Evolutionary conservation across 2,888 invertebrate genomes (phyloP).

Genomic region (Torymus aiolomorphi): DNA sequence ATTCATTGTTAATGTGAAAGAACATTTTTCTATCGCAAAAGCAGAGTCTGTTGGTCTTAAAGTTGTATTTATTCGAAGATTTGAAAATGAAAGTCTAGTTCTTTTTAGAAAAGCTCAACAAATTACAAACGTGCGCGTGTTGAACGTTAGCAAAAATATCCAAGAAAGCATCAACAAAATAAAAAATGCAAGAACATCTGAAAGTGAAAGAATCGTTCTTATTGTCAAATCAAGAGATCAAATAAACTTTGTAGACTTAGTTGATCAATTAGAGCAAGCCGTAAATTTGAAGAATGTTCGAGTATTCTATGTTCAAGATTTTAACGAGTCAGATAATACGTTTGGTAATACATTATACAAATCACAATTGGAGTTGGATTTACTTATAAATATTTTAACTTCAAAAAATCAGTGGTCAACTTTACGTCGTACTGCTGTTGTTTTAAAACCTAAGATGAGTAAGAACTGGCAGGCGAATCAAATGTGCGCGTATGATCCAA

Average conservation of each 20-base stretch:
- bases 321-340: constrained; percentile 81
- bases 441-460: not conserved
- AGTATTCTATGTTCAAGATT: constrained; percentile 79
- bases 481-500: constrained; percentile 65
- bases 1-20: constrained; percentile 21
- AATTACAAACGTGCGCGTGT: constrained; percentile 8
- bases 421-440: not conserved
- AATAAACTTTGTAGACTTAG: constrained; percentile 3
- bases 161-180: constrained; percentile 39
- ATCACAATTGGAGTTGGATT: constrained; percentile 82
- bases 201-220: constrained; percentile 43
- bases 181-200: not conserved
- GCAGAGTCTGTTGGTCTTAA: constrained; percentile 23
- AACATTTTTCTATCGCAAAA: constrained; percentile 6
- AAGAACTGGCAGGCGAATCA: constrained; percentile 47
- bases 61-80: constrained; percentile 26
- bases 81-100: constrained; percentile 13
- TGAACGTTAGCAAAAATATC: constrained; percentile 30
- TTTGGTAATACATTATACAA: constrained; percentile 80
- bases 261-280: constrained; percentile 75
- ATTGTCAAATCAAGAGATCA: constrained; percentile 29
- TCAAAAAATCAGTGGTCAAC: constrained; percentile 78
- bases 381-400: constrained; percentile 85
- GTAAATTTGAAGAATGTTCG: constrained; percentile 79
- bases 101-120: constrained; percentile 31